phyloP scores from a whole-genome alignment of 2,797 vertebrate genomes.

The Eulemur rubriventer region DNA sequence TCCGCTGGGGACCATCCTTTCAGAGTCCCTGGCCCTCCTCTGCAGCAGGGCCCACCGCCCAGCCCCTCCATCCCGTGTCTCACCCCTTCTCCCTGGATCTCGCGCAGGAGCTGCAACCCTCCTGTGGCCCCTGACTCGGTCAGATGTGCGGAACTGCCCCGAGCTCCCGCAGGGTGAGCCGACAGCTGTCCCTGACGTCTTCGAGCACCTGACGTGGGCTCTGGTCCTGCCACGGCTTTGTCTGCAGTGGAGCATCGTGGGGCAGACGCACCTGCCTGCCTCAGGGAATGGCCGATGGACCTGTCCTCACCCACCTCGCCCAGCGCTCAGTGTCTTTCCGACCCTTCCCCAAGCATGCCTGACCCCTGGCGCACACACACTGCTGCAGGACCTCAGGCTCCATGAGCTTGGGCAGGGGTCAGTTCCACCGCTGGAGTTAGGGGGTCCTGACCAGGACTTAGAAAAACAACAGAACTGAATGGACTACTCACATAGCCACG shows the following conservation, averaged over 20 bases:
- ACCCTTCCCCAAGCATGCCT: not conserved
- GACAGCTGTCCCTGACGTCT: not conserved
- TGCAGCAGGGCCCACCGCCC: not conserved
- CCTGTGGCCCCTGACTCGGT: not conserved
- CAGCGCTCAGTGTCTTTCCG: not conserved
- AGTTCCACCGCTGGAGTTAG: not conserved
- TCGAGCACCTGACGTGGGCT: not conserved
- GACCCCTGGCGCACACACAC: accelerated
- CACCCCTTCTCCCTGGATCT: too few relatives aligned
- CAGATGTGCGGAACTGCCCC: not conserved
- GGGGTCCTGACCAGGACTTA: not conserved
- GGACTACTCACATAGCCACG: accelerated
- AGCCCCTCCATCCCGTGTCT: not conserved
- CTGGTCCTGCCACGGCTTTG: not conserved
- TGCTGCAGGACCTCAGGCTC: not conserved
- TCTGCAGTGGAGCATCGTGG: not conserved
- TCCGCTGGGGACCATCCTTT: not conserved
- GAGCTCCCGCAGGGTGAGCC: not conserved
- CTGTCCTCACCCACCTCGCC: too few relatives aligned
- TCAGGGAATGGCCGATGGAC: not conserved
- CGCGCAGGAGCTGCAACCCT: too few relatives aligned
- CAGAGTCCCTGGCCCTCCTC: not conserved
- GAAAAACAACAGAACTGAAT: not conserved
- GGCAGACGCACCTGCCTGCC: too few relatives aligned
- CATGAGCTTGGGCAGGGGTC: not conserved